Evolutionary conservation across 2,888 invertebrate genomes (phyloP), one percentile per base, ranked within the genome.

Genomic region (Pandemis cinnamomeana): DNA sequence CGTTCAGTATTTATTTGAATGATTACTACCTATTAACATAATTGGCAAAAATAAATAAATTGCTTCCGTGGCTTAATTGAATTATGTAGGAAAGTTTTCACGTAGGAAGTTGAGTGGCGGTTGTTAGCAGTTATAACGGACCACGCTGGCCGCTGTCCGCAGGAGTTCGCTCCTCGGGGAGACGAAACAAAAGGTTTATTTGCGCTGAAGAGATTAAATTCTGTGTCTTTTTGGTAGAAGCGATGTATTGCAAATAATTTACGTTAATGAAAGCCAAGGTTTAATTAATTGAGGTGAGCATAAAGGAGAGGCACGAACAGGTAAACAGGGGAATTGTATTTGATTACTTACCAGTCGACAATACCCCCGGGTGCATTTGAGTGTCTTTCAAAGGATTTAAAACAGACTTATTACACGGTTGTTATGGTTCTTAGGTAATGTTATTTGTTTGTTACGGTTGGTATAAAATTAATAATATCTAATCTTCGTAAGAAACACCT

Each of bases 191-290:
- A 72, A 71, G 70, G 70, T 62, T 60, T 74, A 55, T 74, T 71
- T 67, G 53, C 64, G 41, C 51, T 36, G 48, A 61, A 70, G 69
- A 72, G 74, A 74, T 74, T 71, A 74, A 67, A 74, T 67, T 42
- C 60, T 20, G 64, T 74, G 74, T 66, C 70, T 74, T 74, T 74
- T 66, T 53, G 51, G 44, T 64, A 69, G 27, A 67, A 62, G 7
- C 66, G 42, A 62, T 62, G 66, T 70, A 67, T 71, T 69, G 64
- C 71, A 76, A 79, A 77, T 80, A 78, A 78, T 78, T 78, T 75
- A 77, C 75, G 75, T 76, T 78, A 78, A 80, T 80, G 78, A 78
- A 79, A 80, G 78, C 79, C 78, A 78, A 75, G 77, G 76, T 77
- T 76, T 77, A 79, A 79, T 78, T 78, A 79, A 78, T 78, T 78